Evolutionary conservation across 2,113 vertebrate genomes (phyloP), one percentile per base, ranked within the genome.

Genomic region (Capricornis sumatraensis): DNA sequence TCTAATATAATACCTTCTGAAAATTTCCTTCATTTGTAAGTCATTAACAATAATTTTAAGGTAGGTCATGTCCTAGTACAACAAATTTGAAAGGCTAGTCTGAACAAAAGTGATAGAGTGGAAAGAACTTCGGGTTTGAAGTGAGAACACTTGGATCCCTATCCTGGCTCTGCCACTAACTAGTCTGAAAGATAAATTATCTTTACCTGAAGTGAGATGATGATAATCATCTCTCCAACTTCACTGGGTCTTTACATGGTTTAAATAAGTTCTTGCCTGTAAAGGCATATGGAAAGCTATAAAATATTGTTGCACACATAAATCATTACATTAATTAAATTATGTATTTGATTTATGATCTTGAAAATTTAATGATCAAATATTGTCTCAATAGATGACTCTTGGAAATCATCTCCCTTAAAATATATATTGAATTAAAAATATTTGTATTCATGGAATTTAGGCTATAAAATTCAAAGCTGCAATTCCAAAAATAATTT

Each of bases 31-130:
- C 96, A 98, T 96, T 96, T 98, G 83, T 94, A 96, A 93, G 82
- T 97, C 95, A 96, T 98, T 98, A 98, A 97, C 91, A 97, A 89
- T 94, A 89, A 96, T 97, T 98, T 98, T 98, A 98, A 98, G 95
- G 91, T 95, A 95, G 97, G 94, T 95, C 96, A 94, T 96, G 95
- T 97, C 83, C 90, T 96, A 81, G 74, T 96, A 76, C 62, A 93
- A 96, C 89, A 96, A 96, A 97, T 96, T 96, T 82, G 36, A 55
- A 95, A 97, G 96, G 93, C 88, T 96, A 94, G 28, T 94, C 97
- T 97, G 71, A 97, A 58, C 60, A 52, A 83, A 97, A 87, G 23
- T 97, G 95, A 94, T 89, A 58, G 33, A 96, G 64, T 79, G 3
- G 60, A 92, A 60, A 91, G 87, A 83, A 53, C 25, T 91, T 45